Conservation (phyloP, 2,797 vertebrate species). For the Dromococcyx pavoninus region DNA sequence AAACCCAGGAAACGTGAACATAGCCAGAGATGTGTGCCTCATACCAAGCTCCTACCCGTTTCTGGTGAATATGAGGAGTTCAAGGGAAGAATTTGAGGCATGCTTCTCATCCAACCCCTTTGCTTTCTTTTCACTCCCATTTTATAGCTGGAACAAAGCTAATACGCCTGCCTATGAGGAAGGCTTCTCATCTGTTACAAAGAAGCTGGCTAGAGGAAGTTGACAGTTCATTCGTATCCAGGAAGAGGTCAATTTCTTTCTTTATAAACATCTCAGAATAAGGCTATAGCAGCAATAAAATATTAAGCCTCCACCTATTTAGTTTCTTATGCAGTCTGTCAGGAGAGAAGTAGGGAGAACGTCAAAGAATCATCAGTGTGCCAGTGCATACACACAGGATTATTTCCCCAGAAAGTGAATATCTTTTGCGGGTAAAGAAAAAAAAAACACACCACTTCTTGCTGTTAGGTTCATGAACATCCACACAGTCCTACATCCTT, state of each 20-base stretch:
- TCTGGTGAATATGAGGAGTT: not conserved
- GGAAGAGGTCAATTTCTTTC: conserved; percentile 16
- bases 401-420: not conserved
- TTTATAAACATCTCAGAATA: conserved; percentile 3
- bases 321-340: not conserved
- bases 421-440: not conserved
- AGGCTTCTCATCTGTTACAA: not conserved
- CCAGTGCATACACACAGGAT: not conserved
- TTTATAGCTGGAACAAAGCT: not conserved
- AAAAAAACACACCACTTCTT: not conserved
- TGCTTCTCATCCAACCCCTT: not conserved
- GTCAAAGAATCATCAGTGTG: not conserved
- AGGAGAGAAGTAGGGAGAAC: not conserved
- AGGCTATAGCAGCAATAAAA: not conserved
- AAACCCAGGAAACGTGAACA: not conserved
- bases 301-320: not conserved
- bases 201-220: not conserved
- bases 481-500: not conserved
- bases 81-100: not conserved
- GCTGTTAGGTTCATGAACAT: not conserved
- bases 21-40: not conserved
- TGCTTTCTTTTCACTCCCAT: not conserved
- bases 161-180: not conserved
- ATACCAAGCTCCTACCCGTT: not conserved
- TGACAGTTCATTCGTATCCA: conserved; percentile 29